Percentiles rank a stretch among this genome's conserved stretches.
Conservation (phyloP, 1,140 invertebrate genomes). For the Micrasema minimum region DNA sequence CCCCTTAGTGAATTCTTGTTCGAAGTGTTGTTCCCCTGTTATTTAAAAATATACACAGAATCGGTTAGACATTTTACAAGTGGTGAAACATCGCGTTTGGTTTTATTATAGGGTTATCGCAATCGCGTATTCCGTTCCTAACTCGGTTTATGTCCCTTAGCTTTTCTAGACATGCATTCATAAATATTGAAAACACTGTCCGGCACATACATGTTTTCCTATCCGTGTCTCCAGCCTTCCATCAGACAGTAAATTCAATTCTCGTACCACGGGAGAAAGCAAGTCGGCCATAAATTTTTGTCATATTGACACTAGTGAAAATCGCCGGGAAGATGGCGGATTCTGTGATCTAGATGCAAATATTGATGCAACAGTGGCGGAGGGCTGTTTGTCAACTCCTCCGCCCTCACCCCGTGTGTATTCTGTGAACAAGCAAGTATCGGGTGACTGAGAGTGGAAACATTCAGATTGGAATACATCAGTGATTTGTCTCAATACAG, state of each 20-base stretch:
- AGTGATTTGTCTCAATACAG: not conserved
- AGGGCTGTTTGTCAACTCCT: conserved; percentile 27
- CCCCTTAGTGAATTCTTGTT: too few species aligned
- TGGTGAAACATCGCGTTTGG: too few species aligned
- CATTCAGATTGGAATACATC: conserved; percentile 6
- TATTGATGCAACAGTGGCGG: conserved; percentile 40
- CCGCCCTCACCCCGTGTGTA: conserved; percentile 6
- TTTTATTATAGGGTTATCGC: too few species aligned
- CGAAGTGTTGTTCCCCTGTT: too few species aligned
- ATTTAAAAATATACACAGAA: too few species aligned
- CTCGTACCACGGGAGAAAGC: conserved; percentile 36
- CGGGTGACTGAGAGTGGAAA: conserved; percentile 9
- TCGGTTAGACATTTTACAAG: too few species aligned
- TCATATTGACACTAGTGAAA: conserved; percentile 49
- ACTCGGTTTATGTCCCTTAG: not conserved
- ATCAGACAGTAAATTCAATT: conserved; percentile 45
- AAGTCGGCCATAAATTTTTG: conserved; percentile 48
- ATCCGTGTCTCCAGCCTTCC: conserved; percentile 21
- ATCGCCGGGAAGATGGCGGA: conserved; percentile 17
- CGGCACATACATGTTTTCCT: conserved; percentile 24
- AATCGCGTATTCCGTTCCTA: too few species aligned
- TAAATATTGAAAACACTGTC: conserved; percentile 25
- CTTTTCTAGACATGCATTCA: conserved; percentile 21
- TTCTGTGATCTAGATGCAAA: conserved; percentile 29
- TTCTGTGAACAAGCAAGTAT: not conserved